These are phyloP conservation scores for Chloroclysta siterata DNA, from an alignment of 2,888 invertebrate species.

Conservation along the genomic window DNA sequence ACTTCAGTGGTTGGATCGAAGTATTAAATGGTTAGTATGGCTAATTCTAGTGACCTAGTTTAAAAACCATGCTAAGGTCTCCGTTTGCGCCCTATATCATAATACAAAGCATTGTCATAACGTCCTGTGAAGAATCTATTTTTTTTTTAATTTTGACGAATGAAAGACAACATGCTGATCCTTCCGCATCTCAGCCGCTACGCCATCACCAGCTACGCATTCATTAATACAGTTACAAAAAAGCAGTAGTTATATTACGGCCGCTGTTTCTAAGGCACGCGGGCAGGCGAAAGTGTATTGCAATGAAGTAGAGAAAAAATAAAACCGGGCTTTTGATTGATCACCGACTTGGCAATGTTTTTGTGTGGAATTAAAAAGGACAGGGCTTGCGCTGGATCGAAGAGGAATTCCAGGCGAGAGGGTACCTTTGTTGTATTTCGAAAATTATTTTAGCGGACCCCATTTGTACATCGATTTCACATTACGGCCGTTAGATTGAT, in stretches of 20 bases:
- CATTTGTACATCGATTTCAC: constrained; percentile 67
- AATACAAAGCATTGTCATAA: too few species aligned
- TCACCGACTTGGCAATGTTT: constrained; percentile 79
- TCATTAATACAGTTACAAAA: too few species aligned
- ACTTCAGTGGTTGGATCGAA: too few species aligned
- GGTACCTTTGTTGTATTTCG: constrained; percentile 67
- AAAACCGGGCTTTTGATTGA: constrained; percentile 80
- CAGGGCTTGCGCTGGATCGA: constrained; percentile 80
- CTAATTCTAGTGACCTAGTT: too few species aligned
- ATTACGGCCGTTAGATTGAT: constrained; percentile 58
- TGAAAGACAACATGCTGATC: too few species aligned
- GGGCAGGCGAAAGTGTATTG: constrained; percentile 80
- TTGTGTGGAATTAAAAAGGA: constrained; percentile 84
- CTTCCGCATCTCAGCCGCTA: too few species aligned
- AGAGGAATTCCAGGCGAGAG: constrained; percentile 75
- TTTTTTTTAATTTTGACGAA: too few species aligned
- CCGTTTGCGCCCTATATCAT: too few species aligned
- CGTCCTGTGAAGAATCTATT: too few species aligned
- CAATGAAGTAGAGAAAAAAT: constrained; percentile 76
- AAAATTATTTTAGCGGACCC: constrained; percentile 62
- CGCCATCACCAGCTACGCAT: too few species aligned
- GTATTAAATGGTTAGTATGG: too few species aligned
- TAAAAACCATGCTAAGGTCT: too few species aligned
- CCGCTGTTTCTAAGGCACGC: constrained; percentile 38
- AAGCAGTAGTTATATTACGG: not conserved